Evolutionary conservation across 1,140 invertebrate genomes (phyloP).

Genomic region (Argopecten irradians): DNA sequence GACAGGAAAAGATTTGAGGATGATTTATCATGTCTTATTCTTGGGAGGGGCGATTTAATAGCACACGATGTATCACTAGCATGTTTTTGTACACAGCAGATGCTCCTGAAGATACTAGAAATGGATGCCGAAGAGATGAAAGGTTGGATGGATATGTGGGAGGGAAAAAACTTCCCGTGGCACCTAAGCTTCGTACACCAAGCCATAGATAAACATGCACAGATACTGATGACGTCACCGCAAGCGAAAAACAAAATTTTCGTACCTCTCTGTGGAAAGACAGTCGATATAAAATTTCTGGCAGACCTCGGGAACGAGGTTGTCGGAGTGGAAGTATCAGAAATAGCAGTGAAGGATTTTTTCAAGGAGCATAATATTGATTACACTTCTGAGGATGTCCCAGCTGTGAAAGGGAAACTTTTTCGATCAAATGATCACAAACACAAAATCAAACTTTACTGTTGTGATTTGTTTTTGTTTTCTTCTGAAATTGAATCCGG

Average conservation of each 20-base stretch:
- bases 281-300: slow-evolving; percentile 26
- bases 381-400: neutral
- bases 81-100: too few species aligned
- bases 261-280: slow-evolving; percentile 34
- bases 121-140: neutral
- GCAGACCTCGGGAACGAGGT: neutral
- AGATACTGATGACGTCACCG: slow-evolving; percentile 4
- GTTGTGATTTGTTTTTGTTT: slow-evolving; percentile 34
- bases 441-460: slow-evolving; percentile 30
- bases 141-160: neutral
- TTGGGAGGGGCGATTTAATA: too few species aligned
- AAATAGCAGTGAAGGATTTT: slow-evolving; percentile 26
- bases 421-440: neutral
- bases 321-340: slow-evolving; percentile 27
- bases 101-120: neutral
- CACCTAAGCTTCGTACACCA: neutral
- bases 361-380: slow-evolving; percentile 22
- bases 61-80: too few species aligned
- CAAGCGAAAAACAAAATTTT: slow-evolving; percentile 27
- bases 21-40: too few species aligned
- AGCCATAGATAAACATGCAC: neutral
- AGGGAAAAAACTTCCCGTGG: neutral
- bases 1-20: too few species aligned
- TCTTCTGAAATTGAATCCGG: slow-evolving; percentile 1
- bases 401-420: neutral